Conservation (phyloP, 2,797 vertebrate species). For the Tauraco hartlaubi region DNA sequence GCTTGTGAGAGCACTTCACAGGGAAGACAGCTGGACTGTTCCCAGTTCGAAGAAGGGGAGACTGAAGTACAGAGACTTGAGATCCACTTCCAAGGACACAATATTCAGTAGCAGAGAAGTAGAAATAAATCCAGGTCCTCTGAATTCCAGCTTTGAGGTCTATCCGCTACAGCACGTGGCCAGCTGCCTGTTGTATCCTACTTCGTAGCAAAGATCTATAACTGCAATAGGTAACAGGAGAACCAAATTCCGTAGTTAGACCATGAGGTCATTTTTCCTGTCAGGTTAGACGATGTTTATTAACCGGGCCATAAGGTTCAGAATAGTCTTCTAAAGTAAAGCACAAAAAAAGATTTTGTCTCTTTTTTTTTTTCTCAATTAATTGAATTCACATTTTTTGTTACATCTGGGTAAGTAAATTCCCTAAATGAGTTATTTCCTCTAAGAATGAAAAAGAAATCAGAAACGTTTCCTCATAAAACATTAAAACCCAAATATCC, state of each 20-base stretch:
- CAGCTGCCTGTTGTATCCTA: neutral
- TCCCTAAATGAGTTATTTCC: neutral
- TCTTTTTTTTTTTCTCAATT: accelerated
- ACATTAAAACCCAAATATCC: neutral
- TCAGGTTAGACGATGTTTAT: neutral
- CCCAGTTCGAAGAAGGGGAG: neutral
- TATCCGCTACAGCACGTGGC: neutral
- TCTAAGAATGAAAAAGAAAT: neutral
- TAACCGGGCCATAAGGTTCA: neutral
- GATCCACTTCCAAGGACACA: neutral
- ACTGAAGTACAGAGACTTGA: neutral
- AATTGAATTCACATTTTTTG: neutral
- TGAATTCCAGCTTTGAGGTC: neutral
- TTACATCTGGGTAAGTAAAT: neutral
- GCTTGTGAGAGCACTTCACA: neutral
- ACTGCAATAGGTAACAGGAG: neutral
- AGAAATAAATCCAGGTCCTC: neutral
- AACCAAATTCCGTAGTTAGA: neutral
- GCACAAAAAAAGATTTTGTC: neutral
- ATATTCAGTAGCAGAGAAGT: neutral
- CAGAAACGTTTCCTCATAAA: neutral
- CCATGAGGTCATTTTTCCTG: neutral
- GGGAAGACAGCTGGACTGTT: neutral
- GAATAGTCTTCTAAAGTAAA: neutral
- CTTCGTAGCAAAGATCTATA: neutral